These are phyloP conservation scores for Brachyhypopomus occidentalis DNA, from an alignment of 2,113 vertebrate species.

Conservation along the genomic window DNA sequence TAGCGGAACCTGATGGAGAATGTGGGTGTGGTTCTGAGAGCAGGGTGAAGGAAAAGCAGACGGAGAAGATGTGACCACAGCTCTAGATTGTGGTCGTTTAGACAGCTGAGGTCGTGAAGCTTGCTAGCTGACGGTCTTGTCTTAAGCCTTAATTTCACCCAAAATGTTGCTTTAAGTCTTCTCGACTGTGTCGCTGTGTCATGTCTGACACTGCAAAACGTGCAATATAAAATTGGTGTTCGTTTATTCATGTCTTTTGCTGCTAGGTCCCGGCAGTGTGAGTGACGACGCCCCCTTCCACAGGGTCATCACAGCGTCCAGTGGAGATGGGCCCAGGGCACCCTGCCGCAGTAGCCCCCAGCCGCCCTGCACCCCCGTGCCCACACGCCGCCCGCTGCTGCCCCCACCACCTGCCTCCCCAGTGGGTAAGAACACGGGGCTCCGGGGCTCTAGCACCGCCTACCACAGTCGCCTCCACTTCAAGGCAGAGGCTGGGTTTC, in stretches of 20 bases:
- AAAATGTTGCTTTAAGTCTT: not conserved
- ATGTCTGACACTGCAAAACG: not conserved
- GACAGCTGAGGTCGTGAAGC: no score
- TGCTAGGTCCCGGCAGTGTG: slow-evolving; percentile 73
- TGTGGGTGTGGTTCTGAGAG: not conserved
- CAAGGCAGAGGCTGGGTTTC: no score
- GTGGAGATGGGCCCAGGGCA: slow-evolving; percentile 75
- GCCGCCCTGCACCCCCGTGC: slow-evolving; percentile 58
- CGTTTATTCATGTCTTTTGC: not conserved
- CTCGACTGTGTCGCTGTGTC: no score
- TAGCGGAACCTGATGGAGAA: slow-evolving; percentile 19
- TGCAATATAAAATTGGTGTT: not conserved
- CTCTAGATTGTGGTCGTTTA: not conserved
- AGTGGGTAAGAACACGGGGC: slow-evolving; percentile 37
- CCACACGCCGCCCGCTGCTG: slow-evolving; percentile 78
- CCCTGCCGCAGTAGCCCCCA: slow-evolving; percentile 59
- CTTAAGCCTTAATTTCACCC: no score
- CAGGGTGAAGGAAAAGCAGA: not conserved
- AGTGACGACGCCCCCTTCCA: slow-evolving; percentile 76
- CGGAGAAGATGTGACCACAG: not conserved
- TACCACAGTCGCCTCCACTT: not conserved
- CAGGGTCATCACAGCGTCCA: slow-evolving; percentile 65
- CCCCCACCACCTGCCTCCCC: slow-evolving; percentile 74
- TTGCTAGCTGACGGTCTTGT: no score
- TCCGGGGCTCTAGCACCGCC: not conserved